Evolutionary conservation across 1,140 invertebrate species (phyloP).

Genomic region (Macrosteles quadrilineatus): DNA sequence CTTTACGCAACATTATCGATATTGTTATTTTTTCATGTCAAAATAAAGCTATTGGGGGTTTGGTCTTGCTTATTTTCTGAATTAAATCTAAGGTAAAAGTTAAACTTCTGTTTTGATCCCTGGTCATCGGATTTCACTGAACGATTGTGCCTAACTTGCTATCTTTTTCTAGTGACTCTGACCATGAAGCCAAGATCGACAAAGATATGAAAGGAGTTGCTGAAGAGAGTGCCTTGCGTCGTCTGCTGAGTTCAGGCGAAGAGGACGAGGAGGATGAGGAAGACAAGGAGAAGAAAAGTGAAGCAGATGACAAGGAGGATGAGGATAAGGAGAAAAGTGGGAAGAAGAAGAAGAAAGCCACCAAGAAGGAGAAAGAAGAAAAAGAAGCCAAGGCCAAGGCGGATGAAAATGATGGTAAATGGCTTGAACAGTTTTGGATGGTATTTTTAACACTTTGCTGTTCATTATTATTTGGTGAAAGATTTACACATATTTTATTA

Average conservation of each 20-base stretch:
- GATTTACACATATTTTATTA: not conserved
- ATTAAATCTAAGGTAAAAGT: no score
- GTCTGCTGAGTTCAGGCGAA: slow-evolving; percentile 87
- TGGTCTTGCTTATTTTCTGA: no score
- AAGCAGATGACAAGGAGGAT: slow-evolving; percentile 50
- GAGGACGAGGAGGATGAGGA: slow-evolving; percentile 85
- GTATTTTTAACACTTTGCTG: not conserved
- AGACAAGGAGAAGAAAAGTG: slow-evolving; percentile 72
- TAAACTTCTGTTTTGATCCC: no score
- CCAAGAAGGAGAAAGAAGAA: slow-evolving; percentile 58
- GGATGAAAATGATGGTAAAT: slow-evolving; percentile 29
- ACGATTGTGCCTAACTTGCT: no score
- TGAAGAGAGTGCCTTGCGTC: slow-evolving; percentile 83
- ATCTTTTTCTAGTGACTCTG: slow-evolving; percentile 62
- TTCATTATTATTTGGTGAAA: not conserved
- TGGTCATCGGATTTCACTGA: no score
- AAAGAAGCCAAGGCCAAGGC: slow-evolving; percentile 48
- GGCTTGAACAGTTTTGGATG: no score
- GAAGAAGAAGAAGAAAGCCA: slow-evolving; percentile 59
- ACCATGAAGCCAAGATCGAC: slow-evolving; percentile 70
- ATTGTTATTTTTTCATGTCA: no score
- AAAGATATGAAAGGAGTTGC: slow-evolving; percentile 67
- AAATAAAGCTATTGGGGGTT: no score
- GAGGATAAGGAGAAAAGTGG: slow-evolving; percentile 46
- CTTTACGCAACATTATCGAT: no score